Base-by-base conservation (phyloP, 1,140 invertebrate genomes). In the Drosophila persimilis region DNA sequence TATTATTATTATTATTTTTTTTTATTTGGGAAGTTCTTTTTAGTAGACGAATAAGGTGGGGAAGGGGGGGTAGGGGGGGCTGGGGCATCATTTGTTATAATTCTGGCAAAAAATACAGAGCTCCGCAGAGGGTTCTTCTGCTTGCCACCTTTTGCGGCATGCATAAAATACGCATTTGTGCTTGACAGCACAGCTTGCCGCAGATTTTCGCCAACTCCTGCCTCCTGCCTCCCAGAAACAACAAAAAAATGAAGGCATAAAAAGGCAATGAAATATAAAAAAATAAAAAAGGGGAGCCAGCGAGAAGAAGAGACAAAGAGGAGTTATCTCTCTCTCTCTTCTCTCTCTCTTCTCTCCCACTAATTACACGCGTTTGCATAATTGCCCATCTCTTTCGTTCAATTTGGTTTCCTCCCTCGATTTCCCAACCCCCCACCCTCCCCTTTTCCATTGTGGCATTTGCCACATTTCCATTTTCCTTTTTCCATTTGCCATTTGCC, bases 131-230 rank as follows among this genome's bases (percentile, higher is more conserved):
- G 55, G 61, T 44, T 67, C 66, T 20, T 24, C 39, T 41, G 54
- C 58, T 61, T 76, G 78, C 74, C 72, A 83, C 83, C 83, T 88
- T 83, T 79, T 88, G 83, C 58, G 64, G 67, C 64, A 72, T 67
- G 81, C 81, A 86, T 86, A 88, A 86, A 86, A 86, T 88, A 83
- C 78, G 73, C 78, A 86, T 86, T 86, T 86, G 54, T 71, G 59
- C 66, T 13, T 71, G 74, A 77, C 81, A 67, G 71, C 44, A 24
- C 24, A 6, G 24, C 60, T 39, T 69, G 72, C 59, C 79, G 66
- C 80, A 84, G 79, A 50, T 73, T 74, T 60, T 73, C 26, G 44
- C 46, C 35, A 74, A 80, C 83, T 70, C 44, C 44, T 54, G 39
- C 45, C 20, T 20, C 20, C 20, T 2, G 20, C 20, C 20, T 1